A percentile compares a stretch with the other conserved stretches of the same genome.
These are phyloP conservation scores for Colletes latitarsis DNA, from an alignment of 1,140 invertebrate species.

Conservation along the genomic window DNA sequence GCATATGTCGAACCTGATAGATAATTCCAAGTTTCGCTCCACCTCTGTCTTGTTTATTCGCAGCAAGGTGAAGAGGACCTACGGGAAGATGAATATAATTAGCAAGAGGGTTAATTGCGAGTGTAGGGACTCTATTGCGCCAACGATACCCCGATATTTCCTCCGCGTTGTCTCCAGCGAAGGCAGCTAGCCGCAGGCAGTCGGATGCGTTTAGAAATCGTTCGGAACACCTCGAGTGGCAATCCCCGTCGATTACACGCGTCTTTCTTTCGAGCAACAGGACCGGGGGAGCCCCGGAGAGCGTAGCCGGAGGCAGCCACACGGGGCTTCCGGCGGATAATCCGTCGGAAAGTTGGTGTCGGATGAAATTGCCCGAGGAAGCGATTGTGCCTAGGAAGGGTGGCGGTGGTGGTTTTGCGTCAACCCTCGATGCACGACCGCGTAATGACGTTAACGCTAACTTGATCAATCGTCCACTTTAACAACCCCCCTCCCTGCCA, in stretches of 20 bases:
- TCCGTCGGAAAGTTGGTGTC: conserved; percentile 63
- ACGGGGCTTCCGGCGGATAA: conserved; percentile 50
- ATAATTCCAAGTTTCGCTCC: too few relatives aligned
- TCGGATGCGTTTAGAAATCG: conserved; percentile 11
- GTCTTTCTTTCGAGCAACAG: conserved; percentile 40
- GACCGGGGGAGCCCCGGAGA: conserved; percentile 22
- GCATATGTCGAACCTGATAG: too few relatives aligned
- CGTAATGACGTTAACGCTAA: conserved; percentile 72
- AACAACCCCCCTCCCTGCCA: conserved; percentile 38
- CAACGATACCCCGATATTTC: not conserved
- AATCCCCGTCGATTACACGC: conserved; percentile 47
- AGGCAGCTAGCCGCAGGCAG: not conserved
- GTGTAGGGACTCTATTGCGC: too few relatives aligned
- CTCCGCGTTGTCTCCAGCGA: too few relatives aligned
- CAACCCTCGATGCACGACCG: conserved; percentile 64
- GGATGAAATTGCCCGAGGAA: conserved; percentile 74
- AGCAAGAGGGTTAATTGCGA: too few relatives aligned
- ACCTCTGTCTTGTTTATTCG: too few relatives aligned
- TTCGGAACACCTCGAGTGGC: conserved; percentile 37
- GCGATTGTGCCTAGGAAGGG: conserved; percentile 17
- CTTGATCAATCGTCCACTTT: conserved; percentile 72
- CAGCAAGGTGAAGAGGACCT: too few relatives aligned
- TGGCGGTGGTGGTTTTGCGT: conserved; percentile 55
- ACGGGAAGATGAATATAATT: too few relatives aligned
- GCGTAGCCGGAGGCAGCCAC: conserved; percentile 15